Base-by-base conservation (phyloP, 2,113 vertebrate species). In the Ammospiza nelsoni region DNA sequence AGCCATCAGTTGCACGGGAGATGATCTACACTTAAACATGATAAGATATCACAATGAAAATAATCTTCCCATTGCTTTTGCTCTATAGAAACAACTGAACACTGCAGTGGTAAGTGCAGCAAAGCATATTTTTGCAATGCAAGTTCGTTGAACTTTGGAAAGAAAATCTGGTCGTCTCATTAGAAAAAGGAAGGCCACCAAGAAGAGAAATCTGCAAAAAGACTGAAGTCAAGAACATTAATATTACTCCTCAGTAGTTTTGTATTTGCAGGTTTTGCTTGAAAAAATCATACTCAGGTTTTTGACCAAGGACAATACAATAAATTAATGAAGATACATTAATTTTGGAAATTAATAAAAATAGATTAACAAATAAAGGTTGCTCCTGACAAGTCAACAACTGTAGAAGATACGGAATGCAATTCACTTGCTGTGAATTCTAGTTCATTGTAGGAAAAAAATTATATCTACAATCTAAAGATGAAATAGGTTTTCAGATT, bases 341-440 rank as follows among this genome's bases (percentile, higher is more conserved):
- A 35, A 35, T 63, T 9, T 8, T 67, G 12, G 15, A 66, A 66
- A 71, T 71, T 51, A 37, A 11, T 77, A 17, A 15, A 76, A 66
- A 46, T 0, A 72, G 21, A 39, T 43, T 90, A 46, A 52, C n/a
- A 52, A 48, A 18, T 46, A 76, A 85, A 79, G 0, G 14, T 57
- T 83, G 23, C 9, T 72, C 11, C 49, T 82, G 54, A 39, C 18
- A 39, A 18, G 4, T 55, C 27, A 82, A 51, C 29, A 71, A 46
- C 23, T 21, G 9, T 39, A 37, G 67, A 12, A 74, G 39, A 37
- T 0, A 0, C 0, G 39, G 20, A 85, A 88, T 12, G 1, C 13
- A 51, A 58, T 82, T 82, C 24, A 57, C 2, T 57, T 76, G 16
- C 10, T 61, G 21, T 46, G 25, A 66, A 23, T 31, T 49, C 5